Evolutionary conservation across 37 sponge, comb jelly and placozoan genomes (phyloP).

Genomic region (Diacarnus erythraeanus): DNA sequence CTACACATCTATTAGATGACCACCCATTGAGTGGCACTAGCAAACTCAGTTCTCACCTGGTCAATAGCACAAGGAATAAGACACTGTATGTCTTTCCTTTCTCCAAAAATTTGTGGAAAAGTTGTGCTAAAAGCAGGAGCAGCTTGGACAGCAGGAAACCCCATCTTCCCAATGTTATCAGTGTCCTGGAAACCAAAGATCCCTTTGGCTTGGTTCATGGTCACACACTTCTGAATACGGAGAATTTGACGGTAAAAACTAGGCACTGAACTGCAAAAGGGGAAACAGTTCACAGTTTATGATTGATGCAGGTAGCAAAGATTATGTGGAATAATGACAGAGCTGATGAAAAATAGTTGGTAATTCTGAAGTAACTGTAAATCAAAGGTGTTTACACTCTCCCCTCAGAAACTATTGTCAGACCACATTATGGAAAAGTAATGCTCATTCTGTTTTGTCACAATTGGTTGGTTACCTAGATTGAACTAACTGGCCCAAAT

Average conservation of each 20-base stretch:
- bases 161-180: constrained; percentile 94
- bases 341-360: too few species aligned
- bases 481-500: too few species aligned
- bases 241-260: constrained; percentile 82
- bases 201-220: constrained; percentile 93
- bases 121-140: constrained; percentile 93
- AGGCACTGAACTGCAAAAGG: constrained; percentile 21
- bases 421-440: too few species aligned
- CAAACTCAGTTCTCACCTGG: constrained; percentile 83
- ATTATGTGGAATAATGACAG: too few species aligned
- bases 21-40: too few species aligned
- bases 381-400: too few species aligned
- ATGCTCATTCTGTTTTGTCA: neutral
- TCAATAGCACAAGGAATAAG: constrained; percentile 99
- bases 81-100: constrained; percentile 81
- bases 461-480: too few species aligned
- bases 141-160: constrained; percentile 97
- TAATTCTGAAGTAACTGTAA: too few species aligned
- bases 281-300: too few species aligned
- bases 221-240: constrained; percentile 93
- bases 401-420: too few species aligned
- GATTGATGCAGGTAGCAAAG: too few species aligned
- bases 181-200: constrained; percentile 96
- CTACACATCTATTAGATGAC: too few species aligned
- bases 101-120: constrained; percentile 96